A percentile compares a stretch with the other conserved stretches of the same genome.
phyloP scores from a whole-genome alignment of 2,797 vertebrate genomes.

The Chrysocyon brachyurus region DNA sequence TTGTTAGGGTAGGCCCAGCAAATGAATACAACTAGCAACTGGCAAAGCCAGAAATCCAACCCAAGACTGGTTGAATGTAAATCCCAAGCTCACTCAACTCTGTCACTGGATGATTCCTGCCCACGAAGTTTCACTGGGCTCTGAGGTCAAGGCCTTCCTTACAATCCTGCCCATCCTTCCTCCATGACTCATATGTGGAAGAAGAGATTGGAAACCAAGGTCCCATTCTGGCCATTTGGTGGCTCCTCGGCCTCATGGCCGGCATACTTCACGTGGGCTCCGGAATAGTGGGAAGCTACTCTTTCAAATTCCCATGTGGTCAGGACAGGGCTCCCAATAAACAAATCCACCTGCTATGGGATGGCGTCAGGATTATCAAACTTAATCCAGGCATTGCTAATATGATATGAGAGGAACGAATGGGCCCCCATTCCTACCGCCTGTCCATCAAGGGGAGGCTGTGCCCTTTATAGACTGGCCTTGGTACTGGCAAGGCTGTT shows the following conservation, averaged over 20 bases:
- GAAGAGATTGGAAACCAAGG: not conserved
- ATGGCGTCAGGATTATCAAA: not conserved
- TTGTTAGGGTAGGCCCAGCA: not conserved
- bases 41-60: not conserved
- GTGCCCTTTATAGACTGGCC: not conserved
- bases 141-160: not conserved
- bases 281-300: not conserved
- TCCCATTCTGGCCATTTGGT: not conserved
- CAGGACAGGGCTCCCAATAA: not conserved
- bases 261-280: not conserved
- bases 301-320: slow-evolving; percentile 4
- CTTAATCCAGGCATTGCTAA: slow-evolving; percentile 22
- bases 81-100: not conserved
- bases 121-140: not conserved
- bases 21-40: not conserved
- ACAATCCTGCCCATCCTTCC: not conserved
- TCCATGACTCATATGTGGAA: not conserved
- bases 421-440: not conserved
- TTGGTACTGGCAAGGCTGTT: not conserved
- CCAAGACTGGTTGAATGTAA: not conserved
- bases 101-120: not conserved
- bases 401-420: not conserved
- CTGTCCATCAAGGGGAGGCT: not conserved
- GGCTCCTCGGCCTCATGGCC: not conserved
- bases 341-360: slow-evolving; percentile 14